Evolutionary conservation across 2,113 vertebrate genomes (phyloP).

Genomic region (Mormyrus iriodes): DNA sequence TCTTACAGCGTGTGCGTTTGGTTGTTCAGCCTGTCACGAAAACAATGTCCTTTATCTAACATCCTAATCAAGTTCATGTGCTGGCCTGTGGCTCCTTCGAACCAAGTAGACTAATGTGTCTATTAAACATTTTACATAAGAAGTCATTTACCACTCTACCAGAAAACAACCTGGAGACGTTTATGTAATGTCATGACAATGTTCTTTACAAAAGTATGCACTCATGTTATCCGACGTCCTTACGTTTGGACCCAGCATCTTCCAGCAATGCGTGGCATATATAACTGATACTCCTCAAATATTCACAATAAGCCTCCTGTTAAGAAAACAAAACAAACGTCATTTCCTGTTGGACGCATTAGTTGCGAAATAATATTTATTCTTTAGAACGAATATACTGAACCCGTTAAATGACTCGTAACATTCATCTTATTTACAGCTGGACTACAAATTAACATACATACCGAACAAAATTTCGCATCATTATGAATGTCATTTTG

Average conservation of each 20-base stretch:
- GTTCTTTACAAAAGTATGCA: neutral
- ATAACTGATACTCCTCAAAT: constrained; percentile 76
- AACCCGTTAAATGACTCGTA: neutral
- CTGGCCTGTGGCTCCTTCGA: neutral
- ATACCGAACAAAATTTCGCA: neutral
- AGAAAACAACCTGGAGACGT: neutral
- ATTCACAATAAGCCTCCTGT: constrained; percentile 85
- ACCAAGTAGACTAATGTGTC: neutral
- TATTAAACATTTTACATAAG: neutral
- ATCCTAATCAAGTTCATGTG: neutral
- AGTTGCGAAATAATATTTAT: neutral
- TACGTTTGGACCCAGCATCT: constrained; percentile 66
- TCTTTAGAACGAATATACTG: neutral
- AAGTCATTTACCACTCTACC: neutral
- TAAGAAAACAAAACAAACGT: constrained; percentile 36
- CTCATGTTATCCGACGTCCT: constrained; percentile 15
- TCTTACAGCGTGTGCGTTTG: neutral
- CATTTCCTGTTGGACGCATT: neutral
- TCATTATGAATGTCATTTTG: neutral
- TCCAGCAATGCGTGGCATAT: constrained; percentile 79
- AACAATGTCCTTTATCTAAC: neutral
- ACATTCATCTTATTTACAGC: neutral
- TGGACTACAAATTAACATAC: neutral
- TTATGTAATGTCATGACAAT: neutral
- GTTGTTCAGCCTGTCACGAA: neutral